phyloP scores from a whole-genome alignment of 2,888 invertebrate genomes.

The Dynastes grantii region DNA sequence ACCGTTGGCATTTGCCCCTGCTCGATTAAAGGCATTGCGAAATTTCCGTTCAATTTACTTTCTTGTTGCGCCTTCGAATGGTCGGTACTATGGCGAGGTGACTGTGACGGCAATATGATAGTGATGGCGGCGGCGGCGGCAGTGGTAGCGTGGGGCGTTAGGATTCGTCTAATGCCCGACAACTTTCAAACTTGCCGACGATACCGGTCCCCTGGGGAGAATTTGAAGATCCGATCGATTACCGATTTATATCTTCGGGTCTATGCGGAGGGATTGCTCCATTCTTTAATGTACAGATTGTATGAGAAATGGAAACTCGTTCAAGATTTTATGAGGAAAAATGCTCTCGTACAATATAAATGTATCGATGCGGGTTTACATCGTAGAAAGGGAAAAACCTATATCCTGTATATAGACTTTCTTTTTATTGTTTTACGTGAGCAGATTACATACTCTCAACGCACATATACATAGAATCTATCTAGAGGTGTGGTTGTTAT shows the following conservation, averaged over 20 bases:
- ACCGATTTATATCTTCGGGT: constrained; percentile 46
- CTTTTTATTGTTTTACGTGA: constrained; percentile 13
- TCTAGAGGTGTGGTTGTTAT: no score
- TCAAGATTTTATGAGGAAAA: constrained; percentile 30
- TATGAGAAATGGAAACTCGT: constrained; percentile 37
- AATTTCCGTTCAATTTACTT: constrained; percentile 69
- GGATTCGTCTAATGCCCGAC: constrained; percentile 54
- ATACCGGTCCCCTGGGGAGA: constrained; percentile 60
- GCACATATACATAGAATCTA: neutral
- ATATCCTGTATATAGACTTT: constrained; percentile 3
- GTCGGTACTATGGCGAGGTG: constrained; percentile 54
- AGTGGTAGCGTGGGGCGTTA: constrained; percentile 1
- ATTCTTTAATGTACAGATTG: constrained; percentile 40
- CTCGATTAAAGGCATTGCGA: constrained; percentile 65
- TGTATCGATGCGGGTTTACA: constrained; percentile 8
- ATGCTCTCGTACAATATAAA: constrained; percentile 34
- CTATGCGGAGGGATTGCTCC: constrained; percentile 30
- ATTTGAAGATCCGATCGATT: constrained; percentile 54
- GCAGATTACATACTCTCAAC: neutral
- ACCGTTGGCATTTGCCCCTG: constrained; percentile 64
- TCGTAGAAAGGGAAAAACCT: neutral
- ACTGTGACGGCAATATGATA: neutral
- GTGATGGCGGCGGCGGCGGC: neutral
- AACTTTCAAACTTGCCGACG: constrained; percentile 60
- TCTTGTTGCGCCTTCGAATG: constrained; percentile 66